Conservation (phyloP, 2,888 invertebrate genomes). For the Drosophila atripex region DNA sequence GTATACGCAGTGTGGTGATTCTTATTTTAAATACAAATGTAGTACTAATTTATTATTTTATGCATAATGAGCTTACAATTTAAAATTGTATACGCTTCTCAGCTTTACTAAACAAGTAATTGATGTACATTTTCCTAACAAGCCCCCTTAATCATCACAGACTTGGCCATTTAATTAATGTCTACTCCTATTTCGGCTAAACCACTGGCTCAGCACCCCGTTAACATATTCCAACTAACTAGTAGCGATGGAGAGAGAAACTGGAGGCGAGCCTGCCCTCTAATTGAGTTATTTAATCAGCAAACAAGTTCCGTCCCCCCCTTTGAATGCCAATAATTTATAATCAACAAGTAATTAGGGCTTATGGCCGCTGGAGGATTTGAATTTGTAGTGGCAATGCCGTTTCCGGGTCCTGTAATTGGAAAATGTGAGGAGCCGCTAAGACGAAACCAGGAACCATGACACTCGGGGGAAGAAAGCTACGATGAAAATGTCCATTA, state of each 20-base stretch:
- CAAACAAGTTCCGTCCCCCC: slow-evolving; percentile 2
- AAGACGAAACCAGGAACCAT: slow-evolving; percentile 8
- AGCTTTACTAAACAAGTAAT: neutral
- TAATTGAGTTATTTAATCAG: slow-evolving; percentile 52
- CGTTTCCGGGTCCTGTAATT: slow-evolving; percentile 28
- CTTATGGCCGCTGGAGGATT: slow-evolving; percentile 32
- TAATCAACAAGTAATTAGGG: slow-evolving; percentile 57
- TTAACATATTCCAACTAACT: slow-evolving; percentile 1
- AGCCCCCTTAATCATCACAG: neutral
- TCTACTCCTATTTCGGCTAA: neutral
- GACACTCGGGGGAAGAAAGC: slow-evolving; percentile 3
- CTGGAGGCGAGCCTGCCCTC: slow-evolving; percentile 2
- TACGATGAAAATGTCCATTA: slow-evolving; percentile 53
- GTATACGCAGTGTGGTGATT: too few species aligned
- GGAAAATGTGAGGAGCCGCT: slow-evolving; percentile 36
- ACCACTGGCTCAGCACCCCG: neutral
- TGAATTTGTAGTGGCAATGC: slow-evolving; percentile 23
- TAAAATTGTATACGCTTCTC: too few species aligned
- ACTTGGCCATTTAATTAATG: neutral
- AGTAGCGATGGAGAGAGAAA: slow-evolving; percentile 11
- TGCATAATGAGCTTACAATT: too few species aligned
- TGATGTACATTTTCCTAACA: neutral
- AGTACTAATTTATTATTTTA: too few species aligned
- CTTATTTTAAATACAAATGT: too few species aligned
- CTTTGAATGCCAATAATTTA: slow-evolving; percentile 34